Evolutionary conservation across 2,113 vertebrate genomes (phyloP).

Genomic region (Mionectes macconnelli): DNA sequence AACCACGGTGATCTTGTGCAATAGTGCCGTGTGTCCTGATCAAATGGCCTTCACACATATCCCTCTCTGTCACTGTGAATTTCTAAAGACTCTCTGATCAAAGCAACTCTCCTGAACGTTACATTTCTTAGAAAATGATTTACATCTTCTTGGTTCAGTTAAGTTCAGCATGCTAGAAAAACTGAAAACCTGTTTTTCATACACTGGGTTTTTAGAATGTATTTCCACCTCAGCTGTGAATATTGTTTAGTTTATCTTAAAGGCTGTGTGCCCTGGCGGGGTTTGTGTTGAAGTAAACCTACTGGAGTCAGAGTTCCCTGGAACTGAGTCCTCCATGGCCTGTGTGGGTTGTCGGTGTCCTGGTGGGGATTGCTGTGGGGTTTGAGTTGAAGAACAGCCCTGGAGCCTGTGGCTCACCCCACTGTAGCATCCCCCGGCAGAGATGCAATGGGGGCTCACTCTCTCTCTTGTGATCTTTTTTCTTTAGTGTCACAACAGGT

Average conservation of each 20-base stretch:
- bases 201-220: accelerated
- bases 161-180: neutral
- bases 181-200: neutral
- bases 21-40: neutral
- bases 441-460: neutral
- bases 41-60: neutral
- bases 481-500: neutral
- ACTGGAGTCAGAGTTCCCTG: neutral
- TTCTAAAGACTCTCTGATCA: neutral
- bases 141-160: neutral
- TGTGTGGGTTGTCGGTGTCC: neutral
- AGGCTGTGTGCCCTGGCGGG: neutral
- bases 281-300: neutral
- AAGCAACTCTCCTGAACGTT: neutral
- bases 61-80: neutral
- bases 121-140: neutral
- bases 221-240: neutral
- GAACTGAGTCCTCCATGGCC: neutral
- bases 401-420: accelerated
- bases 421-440: neutral
- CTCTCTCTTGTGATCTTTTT: neutral
- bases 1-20: neutral
- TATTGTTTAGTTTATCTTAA: neutral
- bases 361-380: neutral
- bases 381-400: neutral